Conservation (phyloP, 2,888 invertebrate genomes). For the Trichogramma dendrolimi region DNA sequence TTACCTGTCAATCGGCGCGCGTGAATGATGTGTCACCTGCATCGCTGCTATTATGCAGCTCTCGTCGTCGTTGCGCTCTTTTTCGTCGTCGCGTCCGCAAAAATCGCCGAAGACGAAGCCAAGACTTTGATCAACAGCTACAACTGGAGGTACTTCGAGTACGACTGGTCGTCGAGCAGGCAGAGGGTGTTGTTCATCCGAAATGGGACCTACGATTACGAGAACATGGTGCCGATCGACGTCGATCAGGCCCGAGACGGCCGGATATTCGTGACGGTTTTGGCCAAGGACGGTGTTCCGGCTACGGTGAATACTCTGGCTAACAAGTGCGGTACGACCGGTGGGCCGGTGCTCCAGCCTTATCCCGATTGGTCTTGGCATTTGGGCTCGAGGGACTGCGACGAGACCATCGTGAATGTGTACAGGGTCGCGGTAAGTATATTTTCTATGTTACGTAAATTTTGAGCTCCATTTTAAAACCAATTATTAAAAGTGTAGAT, state of each 20-base stretch:
- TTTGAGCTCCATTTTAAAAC: background rate
- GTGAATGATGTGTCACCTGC: too few species aligned
- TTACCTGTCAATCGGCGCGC: too few species aligned
- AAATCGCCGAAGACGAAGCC: too few species aligned
- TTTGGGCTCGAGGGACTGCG: constrained; percentile 58
- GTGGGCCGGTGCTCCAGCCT: constrained; percentile 53
- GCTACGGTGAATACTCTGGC: constrained; percentile 57
- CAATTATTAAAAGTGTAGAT: constrained; percentile 40
- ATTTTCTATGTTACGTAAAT: background rate
- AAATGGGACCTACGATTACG: background rate
- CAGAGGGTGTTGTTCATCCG: background rate
- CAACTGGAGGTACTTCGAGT: constrained; percentile 14
- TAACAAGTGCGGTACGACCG: constrained; percentile 36
- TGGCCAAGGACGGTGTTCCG: constrained; percentile 62
- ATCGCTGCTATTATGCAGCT: too few species aligned
- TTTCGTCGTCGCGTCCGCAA: too few species aligned
- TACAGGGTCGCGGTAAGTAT: constrained; percentile 65
- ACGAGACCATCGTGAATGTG: constrained; percentile 64
- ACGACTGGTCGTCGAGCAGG: constrained; percentile 1
- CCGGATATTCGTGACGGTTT: constrained; percentile 63
- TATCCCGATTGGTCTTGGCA: constrained; percentile 64
- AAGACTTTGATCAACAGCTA: background rate
- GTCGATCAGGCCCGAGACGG: constrained; percentile 24
- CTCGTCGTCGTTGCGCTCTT: too few species aligned
- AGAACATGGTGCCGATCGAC: constrained; percentile 2